These are phyloP conservation scores for Ispidina picta DNA, from an alignment of 2,797 vertebrate species.

Conservation along the genomic window DNA sequence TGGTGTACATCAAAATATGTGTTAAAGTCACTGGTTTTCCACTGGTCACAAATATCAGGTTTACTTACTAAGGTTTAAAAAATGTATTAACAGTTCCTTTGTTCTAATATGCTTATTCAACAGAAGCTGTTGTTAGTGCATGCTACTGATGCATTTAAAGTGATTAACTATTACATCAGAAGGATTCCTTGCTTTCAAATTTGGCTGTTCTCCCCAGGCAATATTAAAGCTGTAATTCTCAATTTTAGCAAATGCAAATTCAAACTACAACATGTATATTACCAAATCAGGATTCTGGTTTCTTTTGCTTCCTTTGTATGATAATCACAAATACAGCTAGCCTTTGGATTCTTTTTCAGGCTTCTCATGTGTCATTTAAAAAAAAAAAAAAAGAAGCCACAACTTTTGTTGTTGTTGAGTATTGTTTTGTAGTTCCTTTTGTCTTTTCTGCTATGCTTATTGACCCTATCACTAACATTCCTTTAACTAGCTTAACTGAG, in stretches of 20 bases:
- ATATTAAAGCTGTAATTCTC: slow-evolving; percentile 29
- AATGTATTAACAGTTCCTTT: background rate
- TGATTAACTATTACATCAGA: slow-evolving; percentile 41
- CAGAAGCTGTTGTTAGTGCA: background rate
- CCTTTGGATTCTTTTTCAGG: background rate
- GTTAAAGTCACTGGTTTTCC: background rate
- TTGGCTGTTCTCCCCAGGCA: background rate
- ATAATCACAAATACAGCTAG: slow-evolving; percentile 18
- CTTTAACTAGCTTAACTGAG: background rate
- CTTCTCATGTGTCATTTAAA: background rate
- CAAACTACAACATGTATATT: background rate
- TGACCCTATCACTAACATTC: slow-evolving; percentile 13
- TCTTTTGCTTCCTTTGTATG: slow-evolving; percentile 5
- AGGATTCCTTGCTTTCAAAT: slow-evolving; percentile 30
- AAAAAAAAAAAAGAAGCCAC: too few species aligned
- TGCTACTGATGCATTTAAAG: slow-evolving; percentile 13
- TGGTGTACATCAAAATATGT: background rate
- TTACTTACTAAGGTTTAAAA: background rate
- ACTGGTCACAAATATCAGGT: background rate
- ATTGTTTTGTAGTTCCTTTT: slow-evolving; percentile 15
- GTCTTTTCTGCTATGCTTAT: slow-evolving; percentile 1
- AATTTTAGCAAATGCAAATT: background rate
- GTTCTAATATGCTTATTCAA: slow-evolving; percentile 27
- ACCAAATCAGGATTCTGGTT: background rate
- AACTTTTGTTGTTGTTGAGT: background rate